Conservation (phyloP, 2,113 vertebrate genomes). For the Gymnorhina tibicen region DNA sequence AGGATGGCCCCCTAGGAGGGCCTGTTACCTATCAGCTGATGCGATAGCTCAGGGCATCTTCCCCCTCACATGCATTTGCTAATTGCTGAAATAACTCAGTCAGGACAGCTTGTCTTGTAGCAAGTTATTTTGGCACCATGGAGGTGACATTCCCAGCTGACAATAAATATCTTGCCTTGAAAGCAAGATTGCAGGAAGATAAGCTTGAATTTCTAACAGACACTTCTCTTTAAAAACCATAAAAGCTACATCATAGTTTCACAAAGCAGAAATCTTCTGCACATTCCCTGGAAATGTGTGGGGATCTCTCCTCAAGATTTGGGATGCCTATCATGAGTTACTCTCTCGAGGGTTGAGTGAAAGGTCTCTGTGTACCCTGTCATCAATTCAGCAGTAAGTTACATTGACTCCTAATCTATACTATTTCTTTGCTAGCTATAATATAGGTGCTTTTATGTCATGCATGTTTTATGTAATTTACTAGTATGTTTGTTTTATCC, state of each 20-base stretch:
- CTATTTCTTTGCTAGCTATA: neutral
- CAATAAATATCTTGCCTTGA: neutral
- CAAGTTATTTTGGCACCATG: neutral
- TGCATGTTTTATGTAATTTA: neutral
- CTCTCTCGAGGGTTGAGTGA: rapidly evolving
- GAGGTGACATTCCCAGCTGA: neutral
- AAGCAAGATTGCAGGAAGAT: neutral
- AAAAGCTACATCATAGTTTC: neutral
- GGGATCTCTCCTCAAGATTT: neutral
- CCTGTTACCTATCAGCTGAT: neutral
- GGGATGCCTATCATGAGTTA: neutral
- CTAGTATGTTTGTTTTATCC: neutral
- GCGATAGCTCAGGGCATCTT: neutral
- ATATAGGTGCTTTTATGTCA: neutral
- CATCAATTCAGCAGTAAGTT: neutral
- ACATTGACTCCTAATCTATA: neutral
- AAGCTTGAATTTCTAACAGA: neutral
- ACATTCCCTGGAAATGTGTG: neutral
- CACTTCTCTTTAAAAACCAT: neutral
- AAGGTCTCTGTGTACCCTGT: neutral
- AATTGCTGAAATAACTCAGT: neutral
- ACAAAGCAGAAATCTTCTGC: neutral
- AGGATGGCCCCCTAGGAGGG: neutral
- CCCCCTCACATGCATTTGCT: neutral
- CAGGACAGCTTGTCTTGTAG: neutral